Conservation (phyloP, 2,888 invertebrate genomes). For the Polydrusus cervinus region DNA sequence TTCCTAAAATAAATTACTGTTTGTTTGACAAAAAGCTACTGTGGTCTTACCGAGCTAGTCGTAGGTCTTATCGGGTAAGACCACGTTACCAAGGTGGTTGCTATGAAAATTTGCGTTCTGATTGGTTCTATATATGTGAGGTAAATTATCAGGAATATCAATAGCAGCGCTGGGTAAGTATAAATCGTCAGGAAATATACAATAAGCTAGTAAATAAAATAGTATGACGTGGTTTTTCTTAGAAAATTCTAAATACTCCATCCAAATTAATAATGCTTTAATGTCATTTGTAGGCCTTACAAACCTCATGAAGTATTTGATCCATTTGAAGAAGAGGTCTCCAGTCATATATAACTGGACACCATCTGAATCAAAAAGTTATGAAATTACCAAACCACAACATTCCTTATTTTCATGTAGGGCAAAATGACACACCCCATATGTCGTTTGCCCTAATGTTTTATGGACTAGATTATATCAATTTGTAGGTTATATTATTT, state of each 20-base stretch:
- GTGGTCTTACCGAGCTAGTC: too few species aligned
- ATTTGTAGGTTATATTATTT: background rate
- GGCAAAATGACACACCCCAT: background rate
- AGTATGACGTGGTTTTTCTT: too few species aligned
- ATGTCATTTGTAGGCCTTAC: constrained; percentile 14
- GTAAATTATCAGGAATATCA: constrained; percentile 2
- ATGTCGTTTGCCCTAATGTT: background rate
- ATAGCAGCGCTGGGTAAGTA: constrained; percentile 14
- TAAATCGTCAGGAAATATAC: constrained; percentile 17
- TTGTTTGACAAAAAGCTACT: too few species aligned
- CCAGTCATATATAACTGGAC: constrained; percentile 34
- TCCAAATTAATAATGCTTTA: background rate
- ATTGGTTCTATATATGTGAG: too few species aligned
- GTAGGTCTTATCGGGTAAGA: too few species aligned
- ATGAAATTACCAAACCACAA: background rate
- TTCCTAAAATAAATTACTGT: too few species aligned
- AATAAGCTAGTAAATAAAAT: too few species aligned
- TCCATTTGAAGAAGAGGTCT: constrained; percentile 39
- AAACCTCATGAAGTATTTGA: constrained; percentile 33
- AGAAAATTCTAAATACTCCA: too few species aligned
- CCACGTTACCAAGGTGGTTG: too few species aligned
- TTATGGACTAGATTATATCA: background rate
- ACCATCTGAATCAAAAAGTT: background rate
- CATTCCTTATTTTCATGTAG: background rate
- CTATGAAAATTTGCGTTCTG: too few species aligned